Conservation (phyloP, 2,113 vertebrate species). For the Piprites chloris region DNA sequence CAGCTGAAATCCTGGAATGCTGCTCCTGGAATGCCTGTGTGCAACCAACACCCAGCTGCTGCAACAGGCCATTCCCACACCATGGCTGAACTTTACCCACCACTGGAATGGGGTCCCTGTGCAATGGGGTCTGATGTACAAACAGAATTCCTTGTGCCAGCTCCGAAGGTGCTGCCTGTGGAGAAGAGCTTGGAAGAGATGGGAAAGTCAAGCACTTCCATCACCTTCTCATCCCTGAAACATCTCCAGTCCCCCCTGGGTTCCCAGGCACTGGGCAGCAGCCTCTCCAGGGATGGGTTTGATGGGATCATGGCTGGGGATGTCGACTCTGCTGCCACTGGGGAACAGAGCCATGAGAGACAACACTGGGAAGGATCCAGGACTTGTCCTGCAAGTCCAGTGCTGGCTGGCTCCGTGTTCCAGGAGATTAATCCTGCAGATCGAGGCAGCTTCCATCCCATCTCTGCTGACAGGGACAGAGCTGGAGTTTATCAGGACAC, state of each 20-base stretch:
- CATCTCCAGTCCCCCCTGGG: conserved; percentile 43
- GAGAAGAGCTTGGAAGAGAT: not conserved
- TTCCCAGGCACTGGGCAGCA: not conserved
- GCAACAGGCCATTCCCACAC: not conserved
- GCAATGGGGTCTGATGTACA: not conserved
- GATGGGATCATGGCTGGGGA: not conserved
- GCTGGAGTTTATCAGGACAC: not conserved
- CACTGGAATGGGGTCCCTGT: not conserved
- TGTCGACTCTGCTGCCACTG: not conserved
- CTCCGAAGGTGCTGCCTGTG: not conserved
- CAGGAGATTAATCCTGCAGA: not conserved
- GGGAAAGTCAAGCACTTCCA: conserved; percentile 64
- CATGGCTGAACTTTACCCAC: not conserved
- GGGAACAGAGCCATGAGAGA: not conserved
- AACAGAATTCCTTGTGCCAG: not conserved
- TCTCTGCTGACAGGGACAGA: not conserved
- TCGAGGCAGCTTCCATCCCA: not conserved
- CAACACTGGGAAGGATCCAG: not conserved
- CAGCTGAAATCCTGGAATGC: not conserved
- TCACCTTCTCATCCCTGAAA: conserved; percentile 71
- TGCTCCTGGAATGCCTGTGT: not conserved
- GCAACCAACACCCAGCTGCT: not conserved
- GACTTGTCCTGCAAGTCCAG: not conserved
- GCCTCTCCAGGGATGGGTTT: conserved; percentile 12
- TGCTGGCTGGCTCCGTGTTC: not conserved